These are phyloP conservation scores for Drosophila bocqueti DNA, from an alignment of 1,140 invertebrate genomes.

Conservation along the genomic window DNA sequence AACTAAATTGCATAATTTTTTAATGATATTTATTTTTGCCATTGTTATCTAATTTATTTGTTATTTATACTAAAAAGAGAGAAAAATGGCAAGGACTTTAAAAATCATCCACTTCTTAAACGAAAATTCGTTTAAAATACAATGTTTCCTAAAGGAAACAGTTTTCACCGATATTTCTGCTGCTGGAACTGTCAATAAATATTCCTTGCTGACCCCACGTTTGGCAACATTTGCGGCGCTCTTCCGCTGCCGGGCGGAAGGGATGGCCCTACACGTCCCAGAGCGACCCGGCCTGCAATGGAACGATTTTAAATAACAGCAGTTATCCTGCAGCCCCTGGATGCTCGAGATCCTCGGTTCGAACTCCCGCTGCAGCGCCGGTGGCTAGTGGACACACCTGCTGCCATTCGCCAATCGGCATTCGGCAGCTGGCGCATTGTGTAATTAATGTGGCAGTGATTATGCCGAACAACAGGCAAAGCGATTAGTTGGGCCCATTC, in stretches of 20 bases:
- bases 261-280: constrained; percentile 27
- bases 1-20: too few relatives aligned
- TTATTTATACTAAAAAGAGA: neutral
- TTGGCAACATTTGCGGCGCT: constrained; percentile 45
- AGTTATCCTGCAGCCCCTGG: constrained; percentile 6
- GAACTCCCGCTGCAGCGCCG: constrained; percentile 8
- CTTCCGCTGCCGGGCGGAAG: constrained; percentile 57
- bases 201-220: constrained; percentile 33
- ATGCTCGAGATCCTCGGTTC: neutral
- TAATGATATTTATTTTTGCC: too few relatives aligned
- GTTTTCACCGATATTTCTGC: constrained; percentile 1
- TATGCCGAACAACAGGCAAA: constrained; percentile 62
- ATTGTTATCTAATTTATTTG: too few relatives aligned
- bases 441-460: constrained; percentile 73
- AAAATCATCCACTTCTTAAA: neutral
- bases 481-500: constrained; percentile 54
- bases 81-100: neutral
- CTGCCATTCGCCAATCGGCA: neutral
- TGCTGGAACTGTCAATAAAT: constrained; percentile 61
- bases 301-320: constrained; percentile 57
- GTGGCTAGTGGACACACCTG: constrained; percentile 28
- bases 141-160: neutral
- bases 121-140: neutral
- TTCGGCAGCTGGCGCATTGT: constrained; percentile 50
- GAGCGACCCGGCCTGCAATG: constrained; percentile 3